Conservation (phyloP, 2,797 vertebrate genomes). For the Sebastes minor region DNA sequence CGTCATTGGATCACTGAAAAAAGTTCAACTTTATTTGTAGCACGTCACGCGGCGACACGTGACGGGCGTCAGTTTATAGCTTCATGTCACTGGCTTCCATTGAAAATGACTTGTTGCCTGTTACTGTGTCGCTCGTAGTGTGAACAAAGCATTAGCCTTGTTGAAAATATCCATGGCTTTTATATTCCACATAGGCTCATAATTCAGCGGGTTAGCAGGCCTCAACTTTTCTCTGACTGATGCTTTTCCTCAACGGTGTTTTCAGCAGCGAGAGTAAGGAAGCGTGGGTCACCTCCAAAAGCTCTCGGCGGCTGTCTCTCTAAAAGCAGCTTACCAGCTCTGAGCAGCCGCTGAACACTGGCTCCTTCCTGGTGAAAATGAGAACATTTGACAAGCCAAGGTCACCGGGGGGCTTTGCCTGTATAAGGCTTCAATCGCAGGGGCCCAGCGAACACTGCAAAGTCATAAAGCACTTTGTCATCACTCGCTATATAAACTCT, state of each 20-base stretch:
- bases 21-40: too few species aligned
- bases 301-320: constrained; percentile 51
- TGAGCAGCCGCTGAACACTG: constrained; percentile 57
- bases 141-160: not conserved
- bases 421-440: constrained; percentile 72
- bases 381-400: constrained; percentile 78
- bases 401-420: constrained; percentile 68
- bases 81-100: too few species aligned
- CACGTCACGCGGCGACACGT: too few species aligned
- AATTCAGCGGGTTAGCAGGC: not conserved
- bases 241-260: constrained; percentile 32
- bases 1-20: too few species aligned
- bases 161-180: constrained; percentile 4
- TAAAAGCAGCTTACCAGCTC: constrained; percentile 62
- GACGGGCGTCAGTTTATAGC: too few species aligned
- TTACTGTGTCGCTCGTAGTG: too few species aligned
- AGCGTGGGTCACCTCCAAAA: constrained; percentile 58
- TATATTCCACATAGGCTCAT: not conserved
- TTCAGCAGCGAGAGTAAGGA: constrained; percentile 31
- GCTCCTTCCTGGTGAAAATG: constrained; percentile 76
- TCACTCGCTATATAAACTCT: constrained; percentile 84
- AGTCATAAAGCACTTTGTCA: constrained; percentile 85
- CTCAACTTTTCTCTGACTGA: constrained; percentile 13
- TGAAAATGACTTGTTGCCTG: too few species aligned
- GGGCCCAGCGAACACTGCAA: constrained; percentile 68